Conservation (phyloP, 2,113 vertebrate genomes). For the Saiga tatarica region DNA sequence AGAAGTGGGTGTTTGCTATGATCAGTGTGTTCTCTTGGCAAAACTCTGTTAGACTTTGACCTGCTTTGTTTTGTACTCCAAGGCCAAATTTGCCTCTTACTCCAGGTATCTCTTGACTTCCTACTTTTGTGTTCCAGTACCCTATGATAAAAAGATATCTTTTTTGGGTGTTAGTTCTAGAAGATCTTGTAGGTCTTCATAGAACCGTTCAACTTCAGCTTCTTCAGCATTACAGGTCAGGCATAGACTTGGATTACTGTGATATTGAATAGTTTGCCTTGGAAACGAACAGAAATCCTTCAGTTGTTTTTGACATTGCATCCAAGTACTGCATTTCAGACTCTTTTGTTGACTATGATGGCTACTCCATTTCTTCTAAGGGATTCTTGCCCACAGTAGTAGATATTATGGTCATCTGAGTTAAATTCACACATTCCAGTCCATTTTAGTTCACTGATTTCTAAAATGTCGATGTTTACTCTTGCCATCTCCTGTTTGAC, state of each 20-base stretch:
- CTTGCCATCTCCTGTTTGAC: background rate
- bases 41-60: background rate
- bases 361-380: background rate
- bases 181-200: background rate
- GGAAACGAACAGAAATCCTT: background rate
- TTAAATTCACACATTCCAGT: background rate
- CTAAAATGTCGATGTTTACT: background rate
- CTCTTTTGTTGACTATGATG: background rate
- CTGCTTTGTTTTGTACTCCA: background rate
- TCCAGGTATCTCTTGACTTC: background rate
- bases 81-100: background rate
- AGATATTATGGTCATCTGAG: background rate
- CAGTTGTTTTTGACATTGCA: background rate
- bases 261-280: background rate
- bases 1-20: background rate
- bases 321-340: background rate
- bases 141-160: background rate
- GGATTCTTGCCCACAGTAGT: background rate
- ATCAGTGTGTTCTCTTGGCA: background rate
- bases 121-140: background rate
- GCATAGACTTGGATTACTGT: background rate
- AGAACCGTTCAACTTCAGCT: background rate
- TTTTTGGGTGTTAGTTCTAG: background rate
- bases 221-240: background rate
- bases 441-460: background rate